These are phyloP conservation scores for Watsonalla binaria DNA, from an alignment of 2,888 invertebrate species.

Conservation along the genomic window DNA sequence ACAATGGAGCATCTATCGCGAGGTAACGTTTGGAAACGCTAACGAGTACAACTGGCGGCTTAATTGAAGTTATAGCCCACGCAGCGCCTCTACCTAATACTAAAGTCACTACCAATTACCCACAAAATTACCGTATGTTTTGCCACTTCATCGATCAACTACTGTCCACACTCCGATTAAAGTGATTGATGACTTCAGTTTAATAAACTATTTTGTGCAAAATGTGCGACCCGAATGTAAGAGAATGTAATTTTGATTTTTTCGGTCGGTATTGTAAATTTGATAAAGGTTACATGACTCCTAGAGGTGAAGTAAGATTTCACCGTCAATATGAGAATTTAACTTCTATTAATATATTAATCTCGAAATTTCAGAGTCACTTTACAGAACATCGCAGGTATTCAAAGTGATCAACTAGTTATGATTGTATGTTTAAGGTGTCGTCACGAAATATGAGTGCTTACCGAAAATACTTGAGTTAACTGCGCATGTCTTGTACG, in stretches of 20 bases:
- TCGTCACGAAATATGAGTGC: too few species aligned
- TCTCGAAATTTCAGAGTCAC: too few species aligned
- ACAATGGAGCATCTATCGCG: conserved; percentile 71
- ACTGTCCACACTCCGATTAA: conserved; percentile 37
- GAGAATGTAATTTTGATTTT: not conserved
- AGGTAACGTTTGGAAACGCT: conserved; percentile 57
- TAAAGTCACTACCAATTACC: conserved; percentile 46
- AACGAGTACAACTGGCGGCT: conserved; percentile 54
- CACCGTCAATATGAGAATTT: too few species aligned
- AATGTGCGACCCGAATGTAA: not conserved
- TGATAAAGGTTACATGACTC: too few species aligned
- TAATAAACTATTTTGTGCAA: not conserved
- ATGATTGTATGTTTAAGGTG: too few species aligned
- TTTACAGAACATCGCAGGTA: too few species aligned
- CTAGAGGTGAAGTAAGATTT: too few species aligned
- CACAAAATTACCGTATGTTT: conserved; percentile 40
- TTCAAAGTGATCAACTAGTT: too few species aligned
- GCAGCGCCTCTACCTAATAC: conserved; percentile 9
- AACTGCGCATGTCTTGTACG: too few species aligned
- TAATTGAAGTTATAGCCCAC: conserved; percentile 62
- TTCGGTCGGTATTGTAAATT: too few species aligned
- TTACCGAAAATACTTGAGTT: too few species aligned
- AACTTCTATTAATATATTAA: too few species aligned
- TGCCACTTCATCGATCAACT: conserved; percentile 54
- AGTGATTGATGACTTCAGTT: conserved; percentile 43